These are phyloP conservation scores for Otolemur garnettii DNA, from an alignment of 2,113 vertebrate genomes.

Conservation along the genomic window DNA sequence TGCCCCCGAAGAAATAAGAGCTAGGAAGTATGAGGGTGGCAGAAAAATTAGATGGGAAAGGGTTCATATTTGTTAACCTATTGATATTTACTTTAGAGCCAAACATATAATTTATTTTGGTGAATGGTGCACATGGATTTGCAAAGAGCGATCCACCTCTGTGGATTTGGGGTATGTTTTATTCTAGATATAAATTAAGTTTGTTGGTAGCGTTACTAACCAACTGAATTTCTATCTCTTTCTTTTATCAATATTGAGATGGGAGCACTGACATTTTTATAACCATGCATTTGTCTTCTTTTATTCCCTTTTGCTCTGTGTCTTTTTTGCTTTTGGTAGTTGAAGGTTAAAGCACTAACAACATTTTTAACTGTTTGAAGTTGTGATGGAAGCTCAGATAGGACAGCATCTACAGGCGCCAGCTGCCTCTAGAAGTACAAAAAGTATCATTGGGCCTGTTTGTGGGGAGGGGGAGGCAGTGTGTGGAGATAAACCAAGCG, in stretches of 20 bases:
- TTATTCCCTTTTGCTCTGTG: neutral
- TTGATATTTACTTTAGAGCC: neutral
- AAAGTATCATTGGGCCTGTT: neutral
- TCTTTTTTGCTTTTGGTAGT: neutral
- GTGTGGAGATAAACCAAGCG: neutral
- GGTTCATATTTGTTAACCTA: neutral
- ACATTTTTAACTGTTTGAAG: neutral
- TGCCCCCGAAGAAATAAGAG: too few species aligned
- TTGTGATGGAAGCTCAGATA: neutral
- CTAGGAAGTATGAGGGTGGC: too few species aligned
- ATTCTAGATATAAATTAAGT: neutral
- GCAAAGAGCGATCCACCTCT: neutral
- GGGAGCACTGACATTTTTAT: neutral
- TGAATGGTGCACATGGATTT: neutral
- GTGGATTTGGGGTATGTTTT: neutral
- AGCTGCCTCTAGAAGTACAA: neutral
- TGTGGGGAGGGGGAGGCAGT: rapidly evolving
- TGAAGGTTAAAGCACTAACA: neutral
- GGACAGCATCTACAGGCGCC: neutral
- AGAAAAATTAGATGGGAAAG: too few species aligned
- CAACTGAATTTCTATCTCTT: neutral
- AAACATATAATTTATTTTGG: neutral
- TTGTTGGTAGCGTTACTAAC: neutral
- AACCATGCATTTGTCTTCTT: neutral
- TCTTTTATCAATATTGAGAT: neutral